phyloP scores from a whole-genome alignment of 2,888 invertebrate species.

The Dastarcus helophoroides region DNA sequence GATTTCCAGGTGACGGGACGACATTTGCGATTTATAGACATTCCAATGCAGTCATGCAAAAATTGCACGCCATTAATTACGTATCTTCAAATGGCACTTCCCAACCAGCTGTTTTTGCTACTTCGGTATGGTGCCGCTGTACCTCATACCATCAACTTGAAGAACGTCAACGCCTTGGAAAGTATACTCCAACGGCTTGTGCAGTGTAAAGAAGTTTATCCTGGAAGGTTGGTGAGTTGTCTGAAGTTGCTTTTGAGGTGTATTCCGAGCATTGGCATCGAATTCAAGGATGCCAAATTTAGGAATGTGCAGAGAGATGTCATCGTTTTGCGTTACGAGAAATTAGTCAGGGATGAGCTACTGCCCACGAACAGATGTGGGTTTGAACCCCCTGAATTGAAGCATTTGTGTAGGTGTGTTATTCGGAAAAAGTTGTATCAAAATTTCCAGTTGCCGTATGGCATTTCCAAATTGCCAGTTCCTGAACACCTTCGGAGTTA shows the following conservation, averaged over 20 bases:
- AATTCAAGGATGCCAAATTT: too few relatives aligned
- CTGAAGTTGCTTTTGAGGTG: slow-evolving; percentile 56
- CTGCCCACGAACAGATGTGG: slow-evolving; percentile 51
- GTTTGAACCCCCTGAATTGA: slow-evolving; percentile 53
- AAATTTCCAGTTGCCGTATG: slow-evolving; percentile 63
- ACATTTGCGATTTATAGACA: slow-evolving; percentile 58
- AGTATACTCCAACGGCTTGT: slow-evolving; percentile 37
- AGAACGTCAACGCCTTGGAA: slow-evolving; percentile 50
- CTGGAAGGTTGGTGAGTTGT: slow-evolving; percentile 58
- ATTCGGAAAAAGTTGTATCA: slow-evolving; percentile 53
- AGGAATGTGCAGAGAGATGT: slow-evolving; percentile 18
- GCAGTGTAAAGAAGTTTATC: slow-evolving; percentile 45
- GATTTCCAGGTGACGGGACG: slow-evolving; percentile 38
- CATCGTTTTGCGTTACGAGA: slow-evolving; percentile 32
- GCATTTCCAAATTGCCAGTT: slow-evolving; percentile 55
- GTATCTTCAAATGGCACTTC: slow-evolving; percentile 43
- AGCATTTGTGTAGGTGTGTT: slow-evolving; percentile 62
- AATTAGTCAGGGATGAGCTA: slow-evolving; percentile 46
- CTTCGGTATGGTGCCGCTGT: slow-evolving; percentile 59
- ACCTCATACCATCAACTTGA: slow-evolving; percentile 46
- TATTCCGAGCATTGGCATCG: slow-evolving; percentile 36
- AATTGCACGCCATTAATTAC: slow-evolving; percentile 49
- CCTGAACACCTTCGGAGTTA: slow-evolving; percentile 57
- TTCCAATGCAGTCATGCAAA: slow-evolving; percentile 73
- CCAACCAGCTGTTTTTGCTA: slow-evolving; percentile 64